Evolutionary conservation across 2,113 vertebrate genomes (phyloP).

Genomic region (Aramus guarauna): DNA sequence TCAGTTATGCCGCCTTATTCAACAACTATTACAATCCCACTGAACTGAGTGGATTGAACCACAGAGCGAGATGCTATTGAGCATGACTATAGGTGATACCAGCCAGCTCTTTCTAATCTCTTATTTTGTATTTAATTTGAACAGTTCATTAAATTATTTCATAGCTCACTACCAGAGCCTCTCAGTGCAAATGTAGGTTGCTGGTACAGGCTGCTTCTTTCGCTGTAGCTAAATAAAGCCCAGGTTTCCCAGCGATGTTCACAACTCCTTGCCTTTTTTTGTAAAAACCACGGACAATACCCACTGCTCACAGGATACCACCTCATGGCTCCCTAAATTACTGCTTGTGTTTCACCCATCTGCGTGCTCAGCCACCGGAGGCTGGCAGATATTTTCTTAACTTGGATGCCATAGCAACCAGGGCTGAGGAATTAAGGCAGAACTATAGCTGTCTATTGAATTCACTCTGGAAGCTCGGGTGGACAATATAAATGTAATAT

Average conservation of each 20-base stretch:
- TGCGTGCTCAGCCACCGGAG: slow-evolving; percentile 54
- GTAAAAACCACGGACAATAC: not conserved
- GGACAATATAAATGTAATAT: not conserved
- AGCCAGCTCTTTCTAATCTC: not conserved
- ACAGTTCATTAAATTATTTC: not conserved
- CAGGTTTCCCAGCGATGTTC: not conserved
- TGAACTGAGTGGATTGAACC: not conserved
- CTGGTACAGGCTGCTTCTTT: not conserved
- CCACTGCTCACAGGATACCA: not conserved
- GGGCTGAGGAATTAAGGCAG: slow-evolving; percentile 23
- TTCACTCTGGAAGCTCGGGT: not conserved
- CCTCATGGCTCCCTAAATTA: not conserved
- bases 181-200: not conserved
- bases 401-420: slow-evolving; percentile 57
- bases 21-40: not conserved
- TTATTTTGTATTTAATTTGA: not conserved
- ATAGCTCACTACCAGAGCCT: not conserved
- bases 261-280: not conserved
- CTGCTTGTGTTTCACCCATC: not conserved
- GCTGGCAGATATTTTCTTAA: slow-evolving; percentile 57
- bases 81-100: not conserved
- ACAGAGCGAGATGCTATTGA: fast-evolving
- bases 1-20: not conserved
- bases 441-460: not conserved
- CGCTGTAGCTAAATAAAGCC: not conserved